Evolutionary conservation across 2,888 invertebrate genomes (phyloP).

Genomic region (Polylopha cassiicola): DNA sequence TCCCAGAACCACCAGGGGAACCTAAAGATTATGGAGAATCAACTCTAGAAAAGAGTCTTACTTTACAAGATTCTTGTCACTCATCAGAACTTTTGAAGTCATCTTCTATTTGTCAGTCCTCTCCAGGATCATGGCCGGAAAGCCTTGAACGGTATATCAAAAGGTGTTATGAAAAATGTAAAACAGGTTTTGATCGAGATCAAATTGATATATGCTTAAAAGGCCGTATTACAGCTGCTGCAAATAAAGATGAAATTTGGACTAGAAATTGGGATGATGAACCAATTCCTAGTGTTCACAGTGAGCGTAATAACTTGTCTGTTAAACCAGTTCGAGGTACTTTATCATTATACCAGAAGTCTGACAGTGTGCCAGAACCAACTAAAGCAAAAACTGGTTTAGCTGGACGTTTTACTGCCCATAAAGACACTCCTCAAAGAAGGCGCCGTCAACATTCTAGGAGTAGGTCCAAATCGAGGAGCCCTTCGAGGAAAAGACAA

Average conservation of each 20-base stretch:
- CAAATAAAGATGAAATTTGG: slow-evolving; percentile 91
- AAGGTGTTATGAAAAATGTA: slow-evolving; percentile 94
- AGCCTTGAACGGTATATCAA: slow-evolving; percentile 91
- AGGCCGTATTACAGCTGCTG: slow-evolving; percentile 94
- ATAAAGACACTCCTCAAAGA: slow-evolving; percentile 56
- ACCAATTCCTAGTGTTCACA: slow-evolving; percentile 91
- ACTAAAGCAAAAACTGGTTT: slow-evolving; percentile 41
- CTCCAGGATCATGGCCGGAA: slow-evolving; percentile 84
- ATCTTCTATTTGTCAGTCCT: slow-evolving; percentile 49
- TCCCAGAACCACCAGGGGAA: slow-evolving; percentile 57
- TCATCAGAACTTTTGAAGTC: slow-evolving; percentile 54
- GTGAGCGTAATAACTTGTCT: slow-evolving; percentile 83
- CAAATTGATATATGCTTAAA: slow-evolving; percentile 96
- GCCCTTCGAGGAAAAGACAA: slow-evolving; percentile 70
- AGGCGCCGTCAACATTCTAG: slow-evolving; percentile 54
- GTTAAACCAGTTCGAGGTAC: slow-evolving; percentile 79
- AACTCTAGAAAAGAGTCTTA: slow-evolving; percentile 33
- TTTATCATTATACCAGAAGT: slow-evolving; percentile 78
- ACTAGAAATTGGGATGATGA: slow-evolving; percentile 96
- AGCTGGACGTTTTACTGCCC: slow-evolving; percentile 38
- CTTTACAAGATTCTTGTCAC: slow-evolving; percentile 44
- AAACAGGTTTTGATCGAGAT: slow-evolving; percentile 92
- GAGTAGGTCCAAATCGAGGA: slow-evolving; percentile 63
- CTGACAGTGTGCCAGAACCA: slow-evolving; percentile 46
- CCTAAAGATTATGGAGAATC: slow-evolving; percentile 29